phyloP scores from a whole-genome alignment of 1,140 invertebrate genomes.

The Anoplophora glabripennis region DNA sequence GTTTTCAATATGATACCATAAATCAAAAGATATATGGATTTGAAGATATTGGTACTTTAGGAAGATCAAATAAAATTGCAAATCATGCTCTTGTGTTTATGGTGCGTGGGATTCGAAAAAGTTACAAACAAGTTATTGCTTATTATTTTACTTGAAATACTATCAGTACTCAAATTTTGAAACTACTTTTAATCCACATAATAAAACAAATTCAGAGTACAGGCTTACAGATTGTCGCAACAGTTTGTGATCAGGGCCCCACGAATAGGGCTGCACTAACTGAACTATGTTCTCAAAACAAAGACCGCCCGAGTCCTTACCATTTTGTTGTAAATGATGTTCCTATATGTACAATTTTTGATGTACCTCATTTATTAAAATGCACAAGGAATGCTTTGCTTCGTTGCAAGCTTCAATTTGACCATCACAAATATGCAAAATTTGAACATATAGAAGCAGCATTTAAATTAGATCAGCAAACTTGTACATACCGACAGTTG shows the following conservation, averaged over 20 bases:
- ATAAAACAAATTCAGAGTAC: conserved; percentile 2
- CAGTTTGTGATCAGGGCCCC: conserved; percentile 22
- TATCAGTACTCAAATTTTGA: not conserved
- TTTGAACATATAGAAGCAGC: conserved; percentile 14
- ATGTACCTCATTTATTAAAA: conserved; percentile 22
- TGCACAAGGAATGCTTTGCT: conserved; percentile 21
- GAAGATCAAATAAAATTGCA: conserved; percentile 8
- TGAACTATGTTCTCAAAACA: conserved; percentile 10
- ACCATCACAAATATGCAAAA: conserved; percentile 11
- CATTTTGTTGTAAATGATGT: conserved; percentile 9
- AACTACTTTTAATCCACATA: too few species aligned
- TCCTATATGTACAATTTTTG: conserved; percentile 9
- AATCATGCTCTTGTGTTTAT: conserved; percentile 18
- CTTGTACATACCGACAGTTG: conserved; percentile 8
- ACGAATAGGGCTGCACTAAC: conserved; percentile 9
- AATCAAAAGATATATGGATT: conserved; percentile 42
- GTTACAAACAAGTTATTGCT: conserved; percentile 12
- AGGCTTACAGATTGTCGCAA: conserved; percentile 19
- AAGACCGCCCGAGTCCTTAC: not conserved
- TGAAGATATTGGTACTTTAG: conserved; percentile 40
- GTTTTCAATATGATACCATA: conserved; percentile 12
- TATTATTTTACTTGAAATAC: too few species aligned
- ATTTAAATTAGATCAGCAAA: conserved; percentile 15
- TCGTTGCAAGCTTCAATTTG: conserved; percentile 11
- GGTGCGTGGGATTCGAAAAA: conserved; percentile 6